Evolutionary conservation across 2,113 vertebrate species (phyloP).

Genomic region (Chamaea fasciata): DNA sequence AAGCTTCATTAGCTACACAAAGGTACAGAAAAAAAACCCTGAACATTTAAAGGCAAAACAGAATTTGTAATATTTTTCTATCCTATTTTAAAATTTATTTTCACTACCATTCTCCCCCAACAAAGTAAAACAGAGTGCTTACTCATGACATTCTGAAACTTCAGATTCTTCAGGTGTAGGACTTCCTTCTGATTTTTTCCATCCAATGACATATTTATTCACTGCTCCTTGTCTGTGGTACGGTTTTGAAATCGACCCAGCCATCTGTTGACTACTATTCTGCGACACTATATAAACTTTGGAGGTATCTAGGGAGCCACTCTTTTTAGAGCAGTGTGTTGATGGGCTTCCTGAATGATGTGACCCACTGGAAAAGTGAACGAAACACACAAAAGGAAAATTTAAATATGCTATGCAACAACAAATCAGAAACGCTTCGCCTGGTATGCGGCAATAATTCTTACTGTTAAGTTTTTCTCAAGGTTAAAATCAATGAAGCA

Average conservation of each 20-base stretch:
- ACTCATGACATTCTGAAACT: constrained; percentile 84
- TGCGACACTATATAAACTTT: constrained; percentile 90
- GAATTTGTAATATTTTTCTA: neutral
- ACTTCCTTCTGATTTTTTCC: constrained; percentile 81
- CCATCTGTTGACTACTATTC: constrained; percentile 67
- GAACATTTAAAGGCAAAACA: neutral
- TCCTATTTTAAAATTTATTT: neutral
- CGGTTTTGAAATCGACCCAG: constrained; percentile 76
- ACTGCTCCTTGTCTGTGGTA: constrained; percentile 77
- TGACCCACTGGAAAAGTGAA: constrained; percentile 80
- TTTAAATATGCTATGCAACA: neutral
- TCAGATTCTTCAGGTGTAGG: constrained; percentile 84
- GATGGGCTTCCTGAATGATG: constrained; percentile 91
- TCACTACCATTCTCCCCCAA: neutral
- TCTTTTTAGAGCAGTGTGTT: constrained; percentile 81
- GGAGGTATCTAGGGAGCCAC: constrained; percentile 86
- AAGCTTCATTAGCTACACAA: neutral
- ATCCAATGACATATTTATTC: constrained; percentile 79
- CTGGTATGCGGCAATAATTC: neutral
- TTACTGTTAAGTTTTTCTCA: neutral
- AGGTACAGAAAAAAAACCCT: accelerated
- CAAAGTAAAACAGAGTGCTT: constrained; percentile 29
- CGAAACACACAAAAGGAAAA: constrained; percentile 5
- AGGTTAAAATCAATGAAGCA: neutral
- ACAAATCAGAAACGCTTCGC: neutral